Evolutionary conservation across 2,797 vertebrate species (phyloP).

Genomic region (Gadopsis marmoratus): DNA sequence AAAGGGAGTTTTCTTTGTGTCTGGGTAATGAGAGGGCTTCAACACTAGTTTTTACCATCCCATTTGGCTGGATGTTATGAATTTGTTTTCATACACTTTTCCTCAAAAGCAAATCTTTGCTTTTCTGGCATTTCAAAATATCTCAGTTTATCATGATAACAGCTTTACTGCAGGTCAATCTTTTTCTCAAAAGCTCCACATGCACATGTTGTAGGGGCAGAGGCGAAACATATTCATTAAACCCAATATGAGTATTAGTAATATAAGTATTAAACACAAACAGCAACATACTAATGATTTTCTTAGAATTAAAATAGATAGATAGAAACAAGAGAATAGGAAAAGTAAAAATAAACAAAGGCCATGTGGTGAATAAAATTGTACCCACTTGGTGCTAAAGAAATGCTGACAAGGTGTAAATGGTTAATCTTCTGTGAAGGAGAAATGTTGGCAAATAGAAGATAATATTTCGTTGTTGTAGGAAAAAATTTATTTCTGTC

Average conservation of each 20-base stretch:
- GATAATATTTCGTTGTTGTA: not conserved
- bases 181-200: not conserved
- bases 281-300: not conserved
- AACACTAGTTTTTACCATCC: not conserved
- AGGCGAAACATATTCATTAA: not conserved
- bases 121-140: not conserved
- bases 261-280: not conserved
- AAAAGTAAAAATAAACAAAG: not conserved
- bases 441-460: not conserved
- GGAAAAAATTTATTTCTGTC: not conserved
- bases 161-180: not conserved
- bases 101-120: not conserved
- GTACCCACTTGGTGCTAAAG: no score
- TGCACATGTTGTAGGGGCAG: not conserved
- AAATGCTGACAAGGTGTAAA: not conserved
- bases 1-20: not conserved
- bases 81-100: not conserved
- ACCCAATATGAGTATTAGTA: not conserved
- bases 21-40: slow-evolving; percentile 11
- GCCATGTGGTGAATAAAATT: not conserved
- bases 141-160: not conserved
- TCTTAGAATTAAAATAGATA: not conserved
- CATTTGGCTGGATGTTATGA: not conserved
- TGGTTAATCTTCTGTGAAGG: not conserved
- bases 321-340: not conserved